These are phyloP conservation scores for Capromys pilorides DNA, from an alignment of 2,797 vertebrate species.

Conservation along the genomic window DNA sequence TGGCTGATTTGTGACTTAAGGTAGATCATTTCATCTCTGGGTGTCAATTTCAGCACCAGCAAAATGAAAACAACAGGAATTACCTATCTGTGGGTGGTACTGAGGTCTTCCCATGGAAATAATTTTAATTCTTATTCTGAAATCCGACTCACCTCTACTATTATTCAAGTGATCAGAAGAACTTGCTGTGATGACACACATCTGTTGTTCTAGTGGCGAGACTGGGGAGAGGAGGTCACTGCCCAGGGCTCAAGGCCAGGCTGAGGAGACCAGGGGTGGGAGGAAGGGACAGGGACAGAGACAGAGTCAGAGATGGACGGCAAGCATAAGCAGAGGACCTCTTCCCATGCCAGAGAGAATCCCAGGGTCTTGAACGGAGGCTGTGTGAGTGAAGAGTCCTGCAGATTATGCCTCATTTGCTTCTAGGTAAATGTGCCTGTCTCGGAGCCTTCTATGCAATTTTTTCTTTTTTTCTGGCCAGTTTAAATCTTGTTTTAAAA, in stretches of 20 bases:
- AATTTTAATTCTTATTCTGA: conserved; percentile 38
- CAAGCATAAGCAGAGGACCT: not conserved
- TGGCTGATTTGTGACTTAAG: conserved; percentile 17
- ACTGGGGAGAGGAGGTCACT: not conserved
- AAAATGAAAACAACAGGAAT: conserved; percentile 26
- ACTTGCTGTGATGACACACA: not conserved
- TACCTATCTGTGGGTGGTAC: not conserved
- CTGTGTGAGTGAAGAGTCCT: not conserved
- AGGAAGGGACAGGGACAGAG: accelerated
- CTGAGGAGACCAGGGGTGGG: not conserved
- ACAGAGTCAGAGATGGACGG: no score
- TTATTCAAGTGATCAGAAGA: conserved; percentile 17
- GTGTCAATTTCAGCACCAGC: no score
- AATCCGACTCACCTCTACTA: not conserved
- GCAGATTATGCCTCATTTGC: not conserved
- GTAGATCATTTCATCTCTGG: not conserved
- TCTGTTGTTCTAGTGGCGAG: not conserved
- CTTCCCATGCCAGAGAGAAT: not conserved
- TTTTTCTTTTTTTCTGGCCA: no score
- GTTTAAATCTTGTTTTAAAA: no score
- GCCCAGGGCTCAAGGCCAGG: not conserved
- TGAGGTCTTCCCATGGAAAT: conserved; percentile 22
- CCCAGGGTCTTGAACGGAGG: not conserved
- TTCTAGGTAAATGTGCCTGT: not conserved
- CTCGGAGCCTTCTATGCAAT: not conserved